Conservation (phyloP, 2,113 vertebrate genomes). For the Ctenodactylus gundi region DNA sequence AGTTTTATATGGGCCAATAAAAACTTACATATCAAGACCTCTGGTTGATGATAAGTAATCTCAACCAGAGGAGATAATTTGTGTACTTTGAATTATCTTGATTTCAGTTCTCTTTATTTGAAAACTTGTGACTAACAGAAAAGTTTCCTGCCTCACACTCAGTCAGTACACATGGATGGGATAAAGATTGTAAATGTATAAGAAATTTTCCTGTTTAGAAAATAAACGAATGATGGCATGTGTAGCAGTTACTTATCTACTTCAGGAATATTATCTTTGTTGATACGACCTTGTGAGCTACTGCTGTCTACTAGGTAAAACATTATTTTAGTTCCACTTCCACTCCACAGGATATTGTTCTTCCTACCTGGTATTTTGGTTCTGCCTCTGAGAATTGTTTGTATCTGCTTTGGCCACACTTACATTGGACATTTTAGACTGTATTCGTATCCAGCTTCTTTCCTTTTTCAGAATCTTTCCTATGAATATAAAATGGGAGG, state of each 20-base stretch:
- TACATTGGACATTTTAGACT: not conserved
- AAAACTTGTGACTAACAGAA: not conserved
- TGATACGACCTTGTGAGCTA: not conserved
- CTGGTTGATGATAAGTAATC: not conserved
- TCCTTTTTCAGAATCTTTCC: not conserved
- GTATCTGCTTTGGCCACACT: not conserved
- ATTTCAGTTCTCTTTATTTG: not conserved
- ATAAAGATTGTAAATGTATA: not conserved
- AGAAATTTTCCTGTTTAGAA: not conserved
- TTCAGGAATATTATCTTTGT: not conserved
- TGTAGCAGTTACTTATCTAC: not conserved
- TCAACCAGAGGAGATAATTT: not conserved
- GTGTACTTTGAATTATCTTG: not conserved
- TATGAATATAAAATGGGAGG: not conserved
- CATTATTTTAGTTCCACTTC: not conserved
- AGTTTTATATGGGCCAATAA: not conserved
- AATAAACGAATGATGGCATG: not conserved
- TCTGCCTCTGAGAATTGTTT: not conserved
- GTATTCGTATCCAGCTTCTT: not conserved
- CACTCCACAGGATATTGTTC: not conserved
- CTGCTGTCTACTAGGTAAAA: not conserved
- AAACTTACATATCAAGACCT: not conserved
- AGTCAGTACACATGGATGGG: not conserved
- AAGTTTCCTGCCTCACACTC: not conserved
- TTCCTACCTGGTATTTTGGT: not conserved